These are phyloP conservation scores for Hydriomena furcata DNA, from an alignment of 2,888 invertebrate genomes.

Conservation along the genomic window DNA sequence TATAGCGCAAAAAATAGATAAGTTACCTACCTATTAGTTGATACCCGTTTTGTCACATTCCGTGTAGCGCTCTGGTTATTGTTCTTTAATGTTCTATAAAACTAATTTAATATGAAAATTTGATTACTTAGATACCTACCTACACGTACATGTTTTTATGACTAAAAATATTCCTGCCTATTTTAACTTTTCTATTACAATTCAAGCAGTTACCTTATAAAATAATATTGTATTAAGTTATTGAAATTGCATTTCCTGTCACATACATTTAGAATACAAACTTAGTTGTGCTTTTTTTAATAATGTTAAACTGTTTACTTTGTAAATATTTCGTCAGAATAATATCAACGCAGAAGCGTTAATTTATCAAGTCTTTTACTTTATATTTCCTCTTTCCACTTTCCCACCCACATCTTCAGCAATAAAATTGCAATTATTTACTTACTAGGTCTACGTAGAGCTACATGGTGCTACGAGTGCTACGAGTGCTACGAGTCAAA, in stretches of 20 bases:
- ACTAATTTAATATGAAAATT: no score
- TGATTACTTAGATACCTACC: neutral
- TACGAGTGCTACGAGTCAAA: conserved; percentile 3
- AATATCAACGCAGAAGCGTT: conserved; percentile 71
- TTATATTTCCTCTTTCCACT: conserved; percentile 8
- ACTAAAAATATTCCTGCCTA: neutral
- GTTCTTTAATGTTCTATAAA: no score
- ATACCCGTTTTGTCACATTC: conserved; percentile 11
- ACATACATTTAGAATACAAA: conserved; percentile 52
- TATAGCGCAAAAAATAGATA: neutral
- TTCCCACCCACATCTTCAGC: no score
- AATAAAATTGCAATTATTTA: no score
- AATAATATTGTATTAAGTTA: conserved; percentile 18
- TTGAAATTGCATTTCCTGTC: conserved; percentile 68
- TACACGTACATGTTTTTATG: no score
- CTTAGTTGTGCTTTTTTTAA: conserved; percentile 74
- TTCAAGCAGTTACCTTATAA: conserved; percentile 2
- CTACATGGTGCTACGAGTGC: neutral
- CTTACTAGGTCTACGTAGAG: neutral
- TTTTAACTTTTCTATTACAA: neutral
- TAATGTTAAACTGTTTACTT: conserved; percentile 71
- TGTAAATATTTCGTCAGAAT: conserved; percentile 78
- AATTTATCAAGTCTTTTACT: conserved; percentile 51
- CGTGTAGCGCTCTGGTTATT: conserved; percentile 3
- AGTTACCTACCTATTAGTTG: neutral